Base-by-base conservation (phyloP, 2,888 invertebrate species). In the Cantharis rustica region DNA sequence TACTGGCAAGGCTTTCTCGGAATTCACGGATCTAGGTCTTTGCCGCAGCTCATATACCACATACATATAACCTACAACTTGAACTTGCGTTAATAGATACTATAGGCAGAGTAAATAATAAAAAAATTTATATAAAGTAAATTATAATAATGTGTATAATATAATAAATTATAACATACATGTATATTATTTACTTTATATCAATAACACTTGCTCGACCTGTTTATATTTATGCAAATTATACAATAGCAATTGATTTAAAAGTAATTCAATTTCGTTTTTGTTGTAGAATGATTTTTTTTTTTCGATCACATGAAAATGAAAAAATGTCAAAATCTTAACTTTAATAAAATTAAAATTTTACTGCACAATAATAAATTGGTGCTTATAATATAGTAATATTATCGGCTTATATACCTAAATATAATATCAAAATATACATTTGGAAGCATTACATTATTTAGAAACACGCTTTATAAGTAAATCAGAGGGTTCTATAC, bases 401-500 rank as follows among this genome's bases (percentile, higher is more conserved):
- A n/a, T 4, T 20, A 20, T 20, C 20, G 20, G 20, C 20, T n/a
- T n/a, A n/a, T n/a, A 31, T 31, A 10, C 11, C 11, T 27, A 20
- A 23, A 23, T 9, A 23, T 23, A n/a, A n/a, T n/a, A 47, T n/a
- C 47, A 47, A 47, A 47, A 47, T 47, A 47, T 47, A 47, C 47
- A 47, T 47, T 47, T 47, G 47, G 47, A 47, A 47, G 47, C 47
- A 47, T 47, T 47, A 47, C 47, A 47, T 47, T 47, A 47, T 47
- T 47, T 68, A 27, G 68, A 71, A 72, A 75, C 73, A 75, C 70
- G 76, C 75, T 76, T 75, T 73, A 68, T 68, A 61, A 61, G 69
- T 76, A 76, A 73, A 69, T 68, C 75, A 72, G 73, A 75, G 81
- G 82, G 81, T 80, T 81, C 78, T 78, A 82, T 82, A 81, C 82